Percentiles rank a stretch among this genome's conserved stretches.
These are phyloP conservation scores for Parus major DNA, from an alignment of 2,113 vertebrate genomes.

Conservation along the genomic window DNA sequence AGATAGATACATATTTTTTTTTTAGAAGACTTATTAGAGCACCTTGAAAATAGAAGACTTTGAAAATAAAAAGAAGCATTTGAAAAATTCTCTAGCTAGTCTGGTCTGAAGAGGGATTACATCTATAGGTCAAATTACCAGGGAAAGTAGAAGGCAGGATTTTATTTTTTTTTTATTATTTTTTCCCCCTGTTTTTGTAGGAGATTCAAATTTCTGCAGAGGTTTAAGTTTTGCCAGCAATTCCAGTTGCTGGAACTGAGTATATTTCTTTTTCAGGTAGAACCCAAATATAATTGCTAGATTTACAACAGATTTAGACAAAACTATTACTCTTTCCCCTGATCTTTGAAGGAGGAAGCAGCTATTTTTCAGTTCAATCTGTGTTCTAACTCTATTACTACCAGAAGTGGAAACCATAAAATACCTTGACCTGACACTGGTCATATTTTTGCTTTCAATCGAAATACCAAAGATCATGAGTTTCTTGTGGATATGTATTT, in stretches of 20 bases:
- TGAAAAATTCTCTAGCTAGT: neutral
- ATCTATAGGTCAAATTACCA: neutral
- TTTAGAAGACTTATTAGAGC: neutral
- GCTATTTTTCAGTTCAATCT: neutral
- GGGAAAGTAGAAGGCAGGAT: neutral
- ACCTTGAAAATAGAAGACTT: neutral
- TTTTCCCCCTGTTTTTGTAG: neutral
- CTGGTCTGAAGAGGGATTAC: neutral
- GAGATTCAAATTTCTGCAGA: neutral
- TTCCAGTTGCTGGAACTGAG: neutral
- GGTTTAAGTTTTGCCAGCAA: neutral
- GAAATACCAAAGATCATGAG: neutral
- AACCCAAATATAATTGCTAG: neutral
- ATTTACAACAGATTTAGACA: neutral
- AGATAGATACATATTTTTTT: too few species aligned
- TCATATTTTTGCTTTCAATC: neutral
- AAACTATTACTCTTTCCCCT: neutral
- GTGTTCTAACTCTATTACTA: neutral
- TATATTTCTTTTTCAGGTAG: neutral
- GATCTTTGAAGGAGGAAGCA: neutral
- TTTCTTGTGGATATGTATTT: neutral
- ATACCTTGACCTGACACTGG: neutral
- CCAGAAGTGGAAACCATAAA: neutral
- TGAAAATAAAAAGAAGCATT: neutral
- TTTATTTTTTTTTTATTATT: too few species aligned